A percentile compares a stretch with the other conserved stretches of the same genome.
Conservation (phyloP, 1,140 invertebrate species). For the Trinorchestia longiramus region DNA sequence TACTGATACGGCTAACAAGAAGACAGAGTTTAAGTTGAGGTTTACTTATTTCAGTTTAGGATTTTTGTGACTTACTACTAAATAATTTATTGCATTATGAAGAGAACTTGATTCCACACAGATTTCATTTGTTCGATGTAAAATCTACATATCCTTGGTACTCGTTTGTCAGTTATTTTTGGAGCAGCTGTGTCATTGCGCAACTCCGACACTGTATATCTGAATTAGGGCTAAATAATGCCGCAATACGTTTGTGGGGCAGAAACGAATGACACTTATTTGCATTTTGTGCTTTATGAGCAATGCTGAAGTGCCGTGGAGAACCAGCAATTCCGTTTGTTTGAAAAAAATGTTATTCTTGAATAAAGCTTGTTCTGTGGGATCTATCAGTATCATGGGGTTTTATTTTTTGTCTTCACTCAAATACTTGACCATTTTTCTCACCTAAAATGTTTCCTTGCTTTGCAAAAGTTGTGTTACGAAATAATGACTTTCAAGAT, state of each 20-base stretch:
- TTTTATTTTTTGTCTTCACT: not conserved
- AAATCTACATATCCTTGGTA: not conserved
- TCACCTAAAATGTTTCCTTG: not conserved
- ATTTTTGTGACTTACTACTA: not conserved
- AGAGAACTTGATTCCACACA: not conserved
- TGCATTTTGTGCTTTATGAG: not conserved
- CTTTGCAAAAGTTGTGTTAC: not conserved
- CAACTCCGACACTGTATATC: not conserved
- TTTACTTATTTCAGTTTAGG: not conserved
- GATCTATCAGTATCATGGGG: no score
- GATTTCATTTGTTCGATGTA: not conserved
- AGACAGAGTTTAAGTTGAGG: not conserved
- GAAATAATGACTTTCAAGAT: not conserved
- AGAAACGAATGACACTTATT: not conserved
- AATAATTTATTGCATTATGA: not conserved
- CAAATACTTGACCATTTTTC: no score
- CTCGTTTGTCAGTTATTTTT: not conserved
- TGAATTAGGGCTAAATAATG: not conserved
- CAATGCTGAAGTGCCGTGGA: not conserved
- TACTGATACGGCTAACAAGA: not conserved
- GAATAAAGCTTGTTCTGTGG: not conserved
- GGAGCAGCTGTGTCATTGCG: not conserved
- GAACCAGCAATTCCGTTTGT: not conserved
- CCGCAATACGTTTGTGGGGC: not conserved
- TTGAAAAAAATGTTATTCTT: not conserved